These are phyloP conservation scores for Tragulus kanchil DNA, from an alignment of 2,113 vertebrate species.

Conservation along the genomic window DNA sequence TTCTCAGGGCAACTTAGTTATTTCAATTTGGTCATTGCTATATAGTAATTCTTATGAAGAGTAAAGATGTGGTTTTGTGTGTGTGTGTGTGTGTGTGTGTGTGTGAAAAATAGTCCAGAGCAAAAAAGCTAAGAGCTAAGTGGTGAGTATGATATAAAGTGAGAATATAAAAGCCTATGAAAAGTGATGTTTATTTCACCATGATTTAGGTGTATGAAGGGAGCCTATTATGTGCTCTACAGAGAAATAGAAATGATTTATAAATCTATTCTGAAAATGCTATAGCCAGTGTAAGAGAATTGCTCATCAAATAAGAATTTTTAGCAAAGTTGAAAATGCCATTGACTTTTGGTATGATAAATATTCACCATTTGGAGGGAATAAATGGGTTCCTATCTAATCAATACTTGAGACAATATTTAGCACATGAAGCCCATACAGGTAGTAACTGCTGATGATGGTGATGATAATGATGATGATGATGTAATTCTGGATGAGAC, in stretches of 20 bases:
- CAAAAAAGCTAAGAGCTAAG: neutral
- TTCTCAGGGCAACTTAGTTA: neutral
- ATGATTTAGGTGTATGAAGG: neutral
- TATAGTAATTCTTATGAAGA: constrained; percentile 17
- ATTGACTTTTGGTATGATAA: neutral
- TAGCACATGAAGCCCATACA: neutral
- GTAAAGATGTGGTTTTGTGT: neutral
- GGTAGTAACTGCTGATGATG: neutral
- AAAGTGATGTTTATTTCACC: neutral
- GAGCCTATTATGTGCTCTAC: neutral
- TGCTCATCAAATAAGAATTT: neutral
- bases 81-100: neutral
- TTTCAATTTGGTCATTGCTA: neutral
- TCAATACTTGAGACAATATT: neutral
- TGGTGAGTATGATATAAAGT: neutral
- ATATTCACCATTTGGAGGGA: neutral
- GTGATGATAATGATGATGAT: neutral
- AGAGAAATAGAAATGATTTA: constrained; percentile 16
- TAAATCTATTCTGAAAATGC: neutral
- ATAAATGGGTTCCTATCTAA: neutral
- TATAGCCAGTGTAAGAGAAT: neutral
- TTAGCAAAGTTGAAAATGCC: neutral
- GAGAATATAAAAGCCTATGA: neutral
- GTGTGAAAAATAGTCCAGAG: constrained; percentile 34
- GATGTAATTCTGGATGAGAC: neutral